Conservation (phyloP, 2,113 vertebrate genomes). For the Argyrosomus japonicus region DNA sequence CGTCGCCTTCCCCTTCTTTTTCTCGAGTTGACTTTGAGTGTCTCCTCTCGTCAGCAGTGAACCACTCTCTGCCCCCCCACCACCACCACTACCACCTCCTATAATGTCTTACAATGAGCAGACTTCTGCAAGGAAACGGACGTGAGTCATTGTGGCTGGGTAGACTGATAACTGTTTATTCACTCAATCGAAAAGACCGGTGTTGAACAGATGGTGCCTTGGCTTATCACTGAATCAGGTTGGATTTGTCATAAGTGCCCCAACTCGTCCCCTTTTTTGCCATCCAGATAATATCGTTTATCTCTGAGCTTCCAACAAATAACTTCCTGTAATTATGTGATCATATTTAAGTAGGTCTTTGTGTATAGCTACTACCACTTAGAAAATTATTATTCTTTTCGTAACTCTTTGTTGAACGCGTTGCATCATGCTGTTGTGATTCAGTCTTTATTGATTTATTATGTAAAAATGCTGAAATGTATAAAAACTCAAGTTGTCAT, state of each 20-base stretch:
- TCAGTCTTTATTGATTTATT: slow-evolving; percentile 19
- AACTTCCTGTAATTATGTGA: slow-evolving; percentile 24
- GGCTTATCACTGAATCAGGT: slow-evolving; percentile 31
- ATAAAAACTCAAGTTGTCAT: background rate
- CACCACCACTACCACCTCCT: background rate
- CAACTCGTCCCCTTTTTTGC: background rate
- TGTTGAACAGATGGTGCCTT: slow-evolving; percentile 36
- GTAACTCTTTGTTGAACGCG: background rate
- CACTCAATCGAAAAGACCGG: slow-evolving; percentile 11
- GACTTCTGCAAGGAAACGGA: slow-evolving; percentile 62
- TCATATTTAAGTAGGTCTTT: background rate
- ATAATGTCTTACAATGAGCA: slow-evolving; percentile 41
- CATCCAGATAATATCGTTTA: slow-evolving; percentile 3
- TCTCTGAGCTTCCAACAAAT: background rate
- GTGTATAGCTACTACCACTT: background rate
- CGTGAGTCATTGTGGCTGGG: slow-evolving; percentile 67
- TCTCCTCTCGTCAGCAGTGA: slow-evolving; percentile 20
- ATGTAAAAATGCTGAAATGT: background rate
- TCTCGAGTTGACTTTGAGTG: slow-evolving; percentile 39
- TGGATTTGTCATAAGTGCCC: slow-evolving; percentile 26
- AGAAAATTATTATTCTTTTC: background rate
- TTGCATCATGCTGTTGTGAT: background rate
- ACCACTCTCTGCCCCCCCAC: slow-evolving; percentile 26
- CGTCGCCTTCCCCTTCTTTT: slow-evolving; percentile 34
- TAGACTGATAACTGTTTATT: slow-evolving; percentile 54